Base-by-base conservation (phyloP, 2,888 invertebrate genomes). In the Quadriops clusia region DNA sequence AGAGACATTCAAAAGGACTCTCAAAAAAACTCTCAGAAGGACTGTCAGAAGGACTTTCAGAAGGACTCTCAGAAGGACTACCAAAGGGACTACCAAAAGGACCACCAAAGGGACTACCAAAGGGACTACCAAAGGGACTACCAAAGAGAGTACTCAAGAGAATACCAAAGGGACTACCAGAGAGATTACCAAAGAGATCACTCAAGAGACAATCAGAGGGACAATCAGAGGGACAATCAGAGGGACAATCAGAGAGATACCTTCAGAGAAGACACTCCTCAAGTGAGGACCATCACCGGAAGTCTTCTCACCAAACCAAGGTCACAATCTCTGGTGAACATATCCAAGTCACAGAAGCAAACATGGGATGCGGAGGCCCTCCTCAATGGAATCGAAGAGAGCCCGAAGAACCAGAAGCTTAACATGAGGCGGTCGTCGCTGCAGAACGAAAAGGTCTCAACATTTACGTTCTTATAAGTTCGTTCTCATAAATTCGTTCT, bases 301-400 rank as follows among this genome's bases (percentile, higher is more conserved):
- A 18, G 25, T 13, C 20, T 38, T 13, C 9, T 38, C 18, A 34
- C 20, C 9, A 51, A 46, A 32, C 37, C 35, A 4, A 38, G 53
- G 18, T 58, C 59, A 1, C 44, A 51, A 33, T 57, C 57, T 1
- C 32, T 57, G 28, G 44, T 49, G 20, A 54, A 52, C 36, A 50
- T 55, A 5, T 35, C 41, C 12, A 38, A 34, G 13, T 40, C 26
- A 12, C 39, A 41, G 4, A 48, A 39, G 20, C 34, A 43, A 7
- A 32, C 37, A 4, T 30, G 39, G 17, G 52, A 53, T 3, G 37
- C 37, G n/a, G 51, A 53, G 13, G 39, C 26, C 18, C 34, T 28
- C 5, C 29, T 58, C 20, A 56, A 57, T 30, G 54, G 54, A 8
- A 58, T 60, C 27, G 56, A 58, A 33, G 59, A 58, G 30, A 52